phyloP scores from a whole-genome alignment of 2,797 vertebrate species.

The Scleropages formosus region DNA sequence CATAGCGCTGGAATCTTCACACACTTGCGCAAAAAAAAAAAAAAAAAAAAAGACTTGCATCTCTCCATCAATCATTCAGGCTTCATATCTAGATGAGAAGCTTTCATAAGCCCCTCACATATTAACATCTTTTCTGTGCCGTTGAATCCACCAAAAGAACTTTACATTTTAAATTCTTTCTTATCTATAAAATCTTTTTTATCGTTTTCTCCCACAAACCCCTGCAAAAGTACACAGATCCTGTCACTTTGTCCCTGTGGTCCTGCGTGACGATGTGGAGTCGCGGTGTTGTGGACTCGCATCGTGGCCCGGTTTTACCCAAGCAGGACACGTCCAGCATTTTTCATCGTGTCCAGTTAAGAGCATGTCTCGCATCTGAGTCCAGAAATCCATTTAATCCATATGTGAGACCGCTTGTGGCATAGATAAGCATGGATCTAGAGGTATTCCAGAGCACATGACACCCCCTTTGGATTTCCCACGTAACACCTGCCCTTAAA shows the following conservation, averaged over 20 bases:
- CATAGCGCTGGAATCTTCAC: neutral
- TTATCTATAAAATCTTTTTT: neutral
- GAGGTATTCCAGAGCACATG: neutral
- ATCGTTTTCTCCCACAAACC: neutral
- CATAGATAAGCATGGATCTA: neutral
- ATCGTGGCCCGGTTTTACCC: neutral
- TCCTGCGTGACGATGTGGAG: no score
- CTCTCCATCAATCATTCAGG: neutral
- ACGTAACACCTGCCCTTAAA: no score
- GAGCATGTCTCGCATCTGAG: neutral
- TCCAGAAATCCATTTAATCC: neutral
- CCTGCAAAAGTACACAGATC: no score
- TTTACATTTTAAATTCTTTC: neutral
- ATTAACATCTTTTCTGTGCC: neutral
- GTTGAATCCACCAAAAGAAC: neutral
- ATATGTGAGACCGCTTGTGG: conserved; percentile 5
- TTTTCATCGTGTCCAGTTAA: neutral
- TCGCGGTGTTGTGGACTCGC: neutral
- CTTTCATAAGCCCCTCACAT: neutral
- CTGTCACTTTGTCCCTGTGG: no score
- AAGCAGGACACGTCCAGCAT: no score
- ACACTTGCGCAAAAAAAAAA: neutral
- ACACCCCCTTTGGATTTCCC: neutral
- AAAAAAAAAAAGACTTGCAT: neutral
- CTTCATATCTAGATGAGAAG: neutral